These are phyloP conservation scores for Drosophila kepulauana DNA, from an alignment of 1,140 invertebrate species.

Conservation along the genomic window DNA sequence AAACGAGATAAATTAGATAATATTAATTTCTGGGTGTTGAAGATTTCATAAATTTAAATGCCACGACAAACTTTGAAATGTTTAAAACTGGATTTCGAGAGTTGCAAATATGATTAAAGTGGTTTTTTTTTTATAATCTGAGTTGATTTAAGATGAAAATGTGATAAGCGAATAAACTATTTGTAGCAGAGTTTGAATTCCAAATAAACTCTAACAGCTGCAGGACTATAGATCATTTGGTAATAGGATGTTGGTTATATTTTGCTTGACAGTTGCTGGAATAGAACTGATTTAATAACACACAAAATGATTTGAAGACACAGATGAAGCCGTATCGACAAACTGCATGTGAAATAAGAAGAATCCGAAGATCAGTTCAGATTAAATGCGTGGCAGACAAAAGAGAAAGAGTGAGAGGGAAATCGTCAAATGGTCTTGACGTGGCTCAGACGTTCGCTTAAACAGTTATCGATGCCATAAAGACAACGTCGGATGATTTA, in stretches of 20 bases:
- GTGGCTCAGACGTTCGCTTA: constrained; percentile 17
- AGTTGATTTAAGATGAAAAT: background rate
- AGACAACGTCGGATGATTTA: constrained; percentile 63
- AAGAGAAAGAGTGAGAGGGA: constrained; percentile 3
- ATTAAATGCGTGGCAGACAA: constrained; percentile 52
- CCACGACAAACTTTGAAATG: background rate
- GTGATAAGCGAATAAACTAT: background rate
- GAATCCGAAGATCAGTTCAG: background rate
- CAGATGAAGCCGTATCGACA: constrained; percentile 6
- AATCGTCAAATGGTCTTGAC: constrained; percentile 26
- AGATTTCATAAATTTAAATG: background rate
- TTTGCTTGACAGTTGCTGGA: constrained; percentile 11
- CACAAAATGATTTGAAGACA: constrained; percentile 3
- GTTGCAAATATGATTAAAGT: background rate
- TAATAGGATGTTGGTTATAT: background rate
- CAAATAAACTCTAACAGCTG: background rate
- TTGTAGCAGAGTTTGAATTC: background rate
- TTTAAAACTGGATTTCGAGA: background rate
- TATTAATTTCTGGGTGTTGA: background rate
- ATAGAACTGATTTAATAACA: constrained; percentile 17
- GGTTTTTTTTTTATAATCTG: background rate
- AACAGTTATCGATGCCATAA: constrained; percentile 74
- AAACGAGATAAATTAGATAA: background rate
- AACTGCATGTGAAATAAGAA: background rate
- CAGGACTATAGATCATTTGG: constrained; percentile 5